Percentiles rank a stretch among this genome's conserved stretches.
These are phyloP conservation scores for Amazona vittata DNA, from an alignment of 2,113 vertebrate species.

Conservation along the genomic window DNA sequence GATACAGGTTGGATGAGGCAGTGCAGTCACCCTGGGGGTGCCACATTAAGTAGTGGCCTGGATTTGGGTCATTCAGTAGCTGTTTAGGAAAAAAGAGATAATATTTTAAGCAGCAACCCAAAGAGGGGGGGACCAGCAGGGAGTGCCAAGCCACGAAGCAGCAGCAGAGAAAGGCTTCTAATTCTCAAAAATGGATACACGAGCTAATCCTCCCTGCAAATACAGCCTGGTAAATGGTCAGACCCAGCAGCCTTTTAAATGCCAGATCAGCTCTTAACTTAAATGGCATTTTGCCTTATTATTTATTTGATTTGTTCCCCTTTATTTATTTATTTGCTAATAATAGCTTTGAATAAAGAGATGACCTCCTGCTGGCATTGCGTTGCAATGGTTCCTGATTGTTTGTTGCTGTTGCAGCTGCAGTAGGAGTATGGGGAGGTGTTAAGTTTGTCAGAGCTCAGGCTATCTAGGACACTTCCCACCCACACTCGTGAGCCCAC, in stretches of 20 bases:
- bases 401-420: neutral
- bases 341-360: neutral
- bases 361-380: neutral
- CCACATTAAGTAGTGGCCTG: neutral
- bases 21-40: neutral
- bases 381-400: neutral
- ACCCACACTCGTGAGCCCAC: fast-evolving
- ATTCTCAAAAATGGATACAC: slow-evolving; percentile 58
- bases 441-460: neutral
- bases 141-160: neutral
- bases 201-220: slow-evolving; percentile 38
- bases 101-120: slow-evolving; percentile 12
- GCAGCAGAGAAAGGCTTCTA: slow-evolving; percentile 1
- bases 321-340: neutral
- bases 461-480: neutral
- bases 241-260: slow-evolving; percentile 8
- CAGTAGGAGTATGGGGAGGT: neutral
- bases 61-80: slow-evolving; percentile 47
- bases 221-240: neutral
- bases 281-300: slow-evolving; percentile 15
- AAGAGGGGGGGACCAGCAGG: neutral
- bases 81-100: neutral
- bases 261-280: slow-evolving; percentile 39
- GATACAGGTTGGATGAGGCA: neutral
- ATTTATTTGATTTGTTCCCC: slow-evolving; percentile 4